These are phyloP conservation scores for Lepidocyrtoides sp. DNA, from an alignment of 2,888 invertebrate species.

Conservation along the genomic window DNA sequence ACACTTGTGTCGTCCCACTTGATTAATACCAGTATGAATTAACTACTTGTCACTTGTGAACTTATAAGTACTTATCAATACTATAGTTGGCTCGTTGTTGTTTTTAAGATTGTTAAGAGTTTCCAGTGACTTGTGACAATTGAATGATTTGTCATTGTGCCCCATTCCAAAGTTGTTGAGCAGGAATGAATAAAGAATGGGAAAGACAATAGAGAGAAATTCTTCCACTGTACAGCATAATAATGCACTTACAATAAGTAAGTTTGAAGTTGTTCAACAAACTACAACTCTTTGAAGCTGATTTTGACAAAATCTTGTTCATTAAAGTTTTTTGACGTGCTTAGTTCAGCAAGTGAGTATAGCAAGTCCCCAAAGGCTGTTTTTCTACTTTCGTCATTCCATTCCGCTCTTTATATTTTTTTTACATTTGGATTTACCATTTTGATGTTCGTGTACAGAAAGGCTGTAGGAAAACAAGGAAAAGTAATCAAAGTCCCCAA, in stretches of 20 bases:
- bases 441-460: background rate
- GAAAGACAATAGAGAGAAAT: background rate
- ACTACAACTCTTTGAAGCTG: background rate
- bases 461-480: conserved; percentile 35
- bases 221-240: background rate
- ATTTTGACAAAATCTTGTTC: conserved; percentile 44
- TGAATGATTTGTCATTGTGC: background rate
- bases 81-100: background rate
- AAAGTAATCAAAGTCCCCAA: conserved; percentile 61
- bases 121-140: background rate
- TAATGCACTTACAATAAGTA: background rate
- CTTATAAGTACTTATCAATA: background rate
- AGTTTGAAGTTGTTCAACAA: background rate
- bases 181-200: background rate
- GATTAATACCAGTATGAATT: too few relatives aligned
- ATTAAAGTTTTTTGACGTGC: conserved; percentile 41
- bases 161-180: background rate
- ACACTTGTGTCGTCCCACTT: background rate
- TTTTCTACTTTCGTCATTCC: background rate
- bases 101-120: background rate
- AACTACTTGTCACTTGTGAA: background rate
- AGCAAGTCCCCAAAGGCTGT: background rate
- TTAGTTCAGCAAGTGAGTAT: background rate
- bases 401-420: background rate
- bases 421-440: conserved; percentile 28